Conservation (phyloP, 2,888 invertebrate species). For the Pseudococcus viburni region DNA sequence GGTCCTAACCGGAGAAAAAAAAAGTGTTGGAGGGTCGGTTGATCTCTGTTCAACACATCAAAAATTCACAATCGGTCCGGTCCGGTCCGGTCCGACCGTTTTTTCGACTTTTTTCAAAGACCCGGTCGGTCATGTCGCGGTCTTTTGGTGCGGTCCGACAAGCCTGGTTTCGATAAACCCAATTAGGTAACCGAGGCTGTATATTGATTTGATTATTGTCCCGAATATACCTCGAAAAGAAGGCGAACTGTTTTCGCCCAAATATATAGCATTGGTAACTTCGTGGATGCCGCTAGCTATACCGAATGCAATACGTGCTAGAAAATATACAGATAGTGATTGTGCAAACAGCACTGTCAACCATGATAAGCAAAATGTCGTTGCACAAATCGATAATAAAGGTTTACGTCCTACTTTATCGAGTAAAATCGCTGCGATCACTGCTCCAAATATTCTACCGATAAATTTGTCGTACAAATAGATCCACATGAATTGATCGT, state of each 20-base stretch:
- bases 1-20: too few species aligned
- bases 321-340: neutral
- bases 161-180: neutral
- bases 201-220: neutral
- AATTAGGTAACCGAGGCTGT: neutral
- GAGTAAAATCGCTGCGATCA: neutral
- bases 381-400: neutral
- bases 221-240: neutral
- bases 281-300: neutral
- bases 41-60: too few species aligned
- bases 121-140: too few species aligned
- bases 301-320: neutral
- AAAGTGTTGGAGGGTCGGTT: too few species aligned
- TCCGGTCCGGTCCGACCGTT: too few species aligned
- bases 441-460: neutral
- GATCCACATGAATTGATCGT: neutral
- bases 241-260: conserved; percentile 13
- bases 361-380: neutral
- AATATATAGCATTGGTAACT: neutral
- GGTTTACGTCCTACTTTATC: neutral
- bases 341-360: neutral
- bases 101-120: too few species aligned
- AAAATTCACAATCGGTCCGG: too few species aligned
- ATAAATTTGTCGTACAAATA: neutral
- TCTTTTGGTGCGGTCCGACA: too few species aligned